phyloP scores from a whole-genome alignment of 2,797 vertebrate species.

The Pelochelys cantorii region DNA sequence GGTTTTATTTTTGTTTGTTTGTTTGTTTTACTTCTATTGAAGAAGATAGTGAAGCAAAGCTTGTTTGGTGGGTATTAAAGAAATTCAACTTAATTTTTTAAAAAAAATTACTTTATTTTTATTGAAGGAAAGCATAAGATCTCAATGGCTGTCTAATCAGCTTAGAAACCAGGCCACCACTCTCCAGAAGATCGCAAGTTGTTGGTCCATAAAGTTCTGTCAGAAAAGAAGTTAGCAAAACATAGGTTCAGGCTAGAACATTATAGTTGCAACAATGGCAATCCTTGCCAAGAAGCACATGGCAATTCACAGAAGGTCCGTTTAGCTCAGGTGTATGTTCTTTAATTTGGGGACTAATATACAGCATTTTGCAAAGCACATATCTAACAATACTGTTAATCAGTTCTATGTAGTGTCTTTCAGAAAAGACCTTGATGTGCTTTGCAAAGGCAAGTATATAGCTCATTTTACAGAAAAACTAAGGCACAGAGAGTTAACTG shows the following conservation, averaged over 20 bases:
- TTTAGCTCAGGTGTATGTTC: not conserved
- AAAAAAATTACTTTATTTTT: fast-evolving
- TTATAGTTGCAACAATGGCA: not conserved
- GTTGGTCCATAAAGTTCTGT: not conserved
- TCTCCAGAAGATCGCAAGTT: not conserved
- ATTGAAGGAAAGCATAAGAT: not conserved
- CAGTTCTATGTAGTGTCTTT: not conserved
- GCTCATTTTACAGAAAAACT: not conserved
- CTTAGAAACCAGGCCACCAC: not conserved
- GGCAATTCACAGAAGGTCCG: not conserved
- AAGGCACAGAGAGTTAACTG: not conserved
- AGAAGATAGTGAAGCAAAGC: not conserved
- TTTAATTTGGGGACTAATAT: not conserved
- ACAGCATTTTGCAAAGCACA: not conserved
- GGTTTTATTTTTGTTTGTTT: not conserved
- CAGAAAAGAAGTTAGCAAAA: not conserved
- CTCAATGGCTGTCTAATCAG: not conserved
- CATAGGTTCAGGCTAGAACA: not conserved
- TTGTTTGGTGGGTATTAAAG: not conserved
- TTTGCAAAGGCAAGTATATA: not conserved
- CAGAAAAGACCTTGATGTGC: not conserved
- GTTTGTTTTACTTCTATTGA: fast-evolving
- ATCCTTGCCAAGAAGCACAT: not conserved
- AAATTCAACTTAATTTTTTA: not conserved
- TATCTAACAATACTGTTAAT: not conserved